Evolutionary conservation across 2,888 invertebrate species (phyloP).

Genomic region (Rhimphoctona megacephalus): DNA sequence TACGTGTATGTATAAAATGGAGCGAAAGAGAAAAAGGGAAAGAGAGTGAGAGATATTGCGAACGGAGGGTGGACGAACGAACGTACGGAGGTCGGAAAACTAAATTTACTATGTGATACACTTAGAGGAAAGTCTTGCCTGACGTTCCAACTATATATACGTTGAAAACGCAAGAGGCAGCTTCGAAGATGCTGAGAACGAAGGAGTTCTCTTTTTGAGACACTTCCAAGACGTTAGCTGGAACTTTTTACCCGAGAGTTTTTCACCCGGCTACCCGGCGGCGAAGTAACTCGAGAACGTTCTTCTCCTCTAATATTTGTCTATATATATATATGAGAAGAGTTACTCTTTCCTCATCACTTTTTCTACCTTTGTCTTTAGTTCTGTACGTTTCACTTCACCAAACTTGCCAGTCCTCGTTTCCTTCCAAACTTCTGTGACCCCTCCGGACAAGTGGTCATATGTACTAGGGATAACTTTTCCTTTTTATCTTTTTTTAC

Average conservation of each 20-base stretch:
- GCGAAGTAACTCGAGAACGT: constrained; percentile 78
- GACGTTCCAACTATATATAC: constrained; percentile 43
- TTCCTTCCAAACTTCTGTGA: constrained; percentile 49
- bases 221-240: constrained; percentile 83
- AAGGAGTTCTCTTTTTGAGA: constrained; percentile 81
- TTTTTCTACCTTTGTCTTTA: constrained; percentile 35
- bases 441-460: constrained; percentile 5
- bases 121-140: constrained; percentile 79
- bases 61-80: constrained; percentile 35
- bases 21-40: constrained; percentile 39
- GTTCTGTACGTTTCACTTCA: constrained; percentile 54
- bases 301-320: constrained; percentile 61
- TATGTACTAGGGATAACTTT: constrained; percentile 35
- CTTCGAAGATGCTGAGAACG: constrained; percentile 53
- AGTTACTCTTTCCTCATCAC: constrained; percentile 27
- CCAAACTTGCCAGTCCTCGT: constrained; percentile 54
- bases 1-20: constrained; percentile 15
- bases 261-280: constrained; percentile 69
- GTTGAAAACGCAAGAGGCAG: constrained; percentile 20
- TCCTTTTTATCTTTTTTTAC: neutral
- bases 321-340: neutral
- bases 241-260: constrained; percentile 78
- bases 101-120: constrained; percentile 85
- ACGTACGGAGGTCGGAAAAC: constrained; percentile 79
- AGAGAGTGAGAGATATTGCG: neutral